A percentile compares a stretch with the other conserved stretches of the same genome.
These are phyloP conservation scores for Nemopilema nomurai DNA, from an alignment of 30 jellyfish, hydroid and myxozoan species.

Conservation along the genomic window DNA sequence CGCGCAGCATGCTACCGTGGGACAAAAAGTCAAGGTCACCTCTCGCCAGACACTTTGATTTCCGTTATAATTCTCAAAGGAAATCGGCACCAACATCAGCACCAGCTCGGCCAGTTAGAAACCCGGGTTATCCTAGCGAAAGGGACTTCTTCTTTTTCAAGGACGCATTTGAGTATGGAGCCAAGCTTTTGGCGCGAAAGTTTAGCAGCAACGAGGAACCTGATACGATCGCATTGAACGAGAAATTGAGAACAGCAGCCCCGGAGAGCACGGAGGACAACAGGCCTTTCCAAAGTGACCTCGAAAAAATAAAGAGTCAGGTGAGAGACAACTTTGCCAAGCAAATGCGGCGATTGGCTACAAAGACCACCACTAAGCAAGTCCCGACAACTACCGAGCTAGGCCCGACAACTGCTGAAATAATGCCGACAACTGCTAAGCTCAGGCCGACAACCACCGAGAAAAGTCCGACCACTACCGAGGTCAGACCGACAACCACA, in stretches of 20 bases:
- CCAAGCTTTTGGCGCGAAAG: slow-evolving; percentile 17
- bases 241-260: slow-evolving; percentile 2
- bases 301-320: slow-evolving; percentile 6
- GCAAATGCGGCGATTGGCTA: background rate
- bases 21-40: slow-evolving; percentile 12
- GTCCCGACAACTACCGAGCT: background rate
- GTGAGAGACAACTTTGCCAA: background rate
- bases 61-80: background rate
- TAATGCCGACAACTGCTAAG: background rate
- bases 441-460: background rate
- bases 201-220: background rate
- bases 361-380: slow-evolving; percentile 8
- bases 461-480: background rate
- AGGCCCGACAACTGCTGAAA: background rate
- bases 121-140: slow-evolving; percentile 11
- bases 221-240: background rate
- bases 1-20: background rate
- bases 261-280: too few species aligned
- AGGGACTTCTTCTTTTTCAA: slow-evolving; percentile 39
- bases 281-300: background rate
- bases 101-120: background rate
- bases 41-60: background rate
- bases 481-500: slow-evolving; percentile 1
- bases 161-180: slow-evolving; percentile 53
- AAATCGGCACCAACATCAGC: background rate